Evolutionary conservation across 1,140 invertebrate species (phyloP).

Genomic region (Drosophila bocqueti): DNA sequence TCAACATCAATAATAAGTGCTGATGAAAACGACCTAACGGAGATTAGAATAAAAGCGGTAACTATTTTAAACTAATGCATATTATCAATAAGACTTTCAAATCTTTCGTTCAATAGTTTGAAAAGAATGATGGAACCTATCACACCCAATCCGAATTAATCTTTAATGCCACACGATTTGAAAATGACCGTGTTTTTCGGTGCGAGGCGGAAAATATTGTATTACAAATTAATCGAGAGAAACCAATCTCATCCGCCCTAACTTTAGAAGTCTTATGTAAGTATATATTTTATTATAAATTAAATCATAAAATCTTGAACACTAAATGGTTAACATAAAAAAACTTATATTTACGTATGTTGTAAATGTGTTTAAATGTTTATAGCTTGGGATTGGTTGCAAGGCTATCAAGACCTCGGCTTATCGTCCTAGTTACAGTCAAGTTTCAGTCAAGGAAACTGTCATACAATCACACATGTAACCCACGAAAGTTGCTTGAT

Average conservation of each 20-base stretch:
- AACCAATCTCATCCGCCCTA: conserved; percentile 89
- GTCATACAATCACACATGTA: too few relatives aligned
- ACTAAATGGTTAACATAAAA: too few relatives aligned
- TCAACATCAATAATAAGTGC: conserved; percentile 88
- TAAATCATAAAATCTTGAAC: not conserved
- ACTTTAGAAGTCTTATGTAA: conserved; percentile 94
- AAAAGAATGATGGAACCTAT: conserved; percentile 89
- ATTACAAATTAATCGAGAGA: conserved; percentile 89
- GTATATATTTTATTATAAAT: conserved; percentile 79
- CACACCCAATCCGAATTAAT: conserved; percentile 91
- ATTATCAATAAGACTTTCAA: not conserved
- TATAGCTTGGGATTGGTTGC: too few relatives aligned
- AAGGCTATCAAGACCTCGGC: too few relatives aligned
- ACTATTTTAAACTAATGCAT: conserved; percentile 23
- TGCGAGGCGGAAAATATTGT: conserved; percentile 94
- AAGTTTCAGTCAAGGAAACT: too few relatives aligned
- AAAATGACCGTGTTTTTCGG: conserved; percentile 91
- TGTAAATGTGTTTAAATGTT: too few relatives aligned
- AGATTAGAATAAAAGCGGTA: conserved; percentile 76
- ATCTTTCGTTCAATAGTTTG: conserved; percentile 49
- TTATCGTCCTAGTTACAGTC: too few relatives aligned
- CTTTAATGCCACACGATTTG: conserved; percentile 92
- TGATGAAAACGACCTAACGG: conserved; percentile 79
- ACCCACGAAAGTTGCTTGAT: too few relatives aligned
- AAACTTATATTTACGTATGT: too few relatives aligned